Conservation (phyloP, 2,113 vertebrate genomes). For the Isurus oxyrinchus region DNA sequence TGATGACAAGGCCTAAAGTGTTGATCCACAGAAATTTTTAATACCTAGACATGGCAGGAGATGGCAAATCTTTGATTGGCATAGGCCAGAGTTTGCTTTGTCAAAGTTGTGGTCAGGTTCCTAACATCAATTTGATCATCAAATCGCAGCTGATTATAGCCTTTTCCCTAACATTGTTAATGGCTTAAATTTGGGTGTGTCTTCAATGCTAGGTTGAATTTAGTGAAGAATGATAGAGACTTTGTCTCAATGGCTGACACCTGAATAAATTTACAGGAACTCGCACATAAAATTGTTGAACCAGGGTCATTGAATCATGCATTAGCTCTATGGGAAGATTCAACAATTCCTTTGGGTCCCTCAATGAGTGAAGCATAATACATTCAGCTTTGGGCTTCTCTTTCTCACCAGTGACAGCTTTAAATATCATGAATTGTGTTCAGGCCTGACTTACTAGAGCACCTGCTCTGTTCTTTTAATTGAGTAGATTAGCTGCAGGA, state of each 20-base stretch:
- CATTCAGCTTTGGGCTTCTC: background rate
- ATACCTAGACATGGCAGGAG: background rate
- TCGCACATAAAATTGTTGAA: background rate
- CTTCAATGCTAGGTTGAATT: background rate
- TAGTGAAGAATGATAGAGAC: background rate
- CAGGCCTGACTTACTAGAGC: no score
- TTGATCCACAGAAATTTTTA: background rate
- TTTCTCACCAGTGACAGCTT: background rate
- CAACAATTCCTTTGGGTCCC: background rate
- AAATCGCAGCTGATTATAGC: background rate
- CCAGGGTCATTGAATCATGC: background rate
- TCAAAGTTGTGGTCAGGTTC: background rate
- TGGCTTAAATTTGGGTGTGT: background rate
- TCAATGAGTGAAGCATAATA: background rate
- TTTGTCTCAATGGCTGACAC: background rate
- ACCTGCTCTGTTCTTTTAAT: background rate
- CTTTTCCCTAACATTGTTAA: background rate
- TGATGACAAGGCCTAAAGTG: background rate
- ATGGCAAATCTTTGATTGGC: background rate
- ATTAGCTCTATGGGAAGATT: background rate
- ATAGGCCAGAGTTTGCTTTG: background rate
- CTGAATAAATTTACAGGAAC: background rate
- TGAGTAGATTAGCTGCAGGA: background rate
- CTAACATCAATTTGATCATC: background rate
- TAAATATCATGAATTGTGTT: background rate